Base-by-base conservation (phyloP, 2,113 vertebrate species). In the Sarotherodon lohbergeri region DNA sequence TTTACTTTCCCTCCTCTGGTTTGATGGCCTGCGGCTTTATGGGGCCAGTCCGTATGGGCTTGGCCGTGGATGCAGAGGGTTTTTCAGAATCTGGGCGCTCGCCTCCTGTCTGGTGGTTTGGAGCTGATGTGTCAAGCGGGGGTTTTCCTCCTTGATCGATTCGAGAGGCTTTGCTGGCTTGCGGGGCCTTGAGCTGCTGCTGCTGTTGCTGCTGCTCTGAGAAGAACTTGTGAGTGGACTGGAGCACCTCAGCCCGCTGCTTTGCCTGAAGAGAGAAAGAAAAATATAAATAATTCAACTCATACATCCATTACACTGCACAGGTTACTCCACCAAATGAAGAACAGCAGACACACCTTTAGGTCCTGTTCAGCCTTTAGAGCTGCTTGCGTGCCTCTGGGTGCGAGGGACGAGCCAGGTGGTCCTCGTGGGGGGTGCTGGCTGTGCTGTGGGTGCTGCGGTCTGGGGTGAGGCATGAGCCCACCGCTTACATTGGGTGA, bases 21-120 rank as follows among this genome's bases (percentile, higher is more conserved):
- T 99, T 99, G 95, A 99, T 98, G 82, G 98, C 98, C 96, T 99
- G 99, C 88, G 99, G 99, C 94, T 99, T 99, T 90, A 99, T 99
- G 95, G 98, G 99, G 96, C 99, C 99, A 93, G 99, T 99, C 95
- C 99, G 96, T 89, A 99, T 97, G 88, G 98, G 98, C 94, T 99
- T 99, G 50, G 97, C 90, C 8, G 97, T 73, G 4, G 98, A 95
- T 66, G 95, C n/a, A 7, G 95, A 86, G 24, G 96, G 87, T 81
- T 98, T 99, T 41, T 99, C 98, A 85, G 97, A 95, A 0, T 96
- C 94, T 24, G 97, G 95, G 79, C 97, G 95, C 1, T 96, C 97
- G 10, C 93, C 94, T 61, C 85, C 96, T 1, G 66, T 29, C 96
- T 84, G 98, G 85, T 90, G 98, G 94, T 97, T 94, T 16, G 97